These are phyloP conservation scores for Syrmaticus mikado DNA, from an alignment of 2,113 vertebrate species.

Conservation along the genomic window DNA sequence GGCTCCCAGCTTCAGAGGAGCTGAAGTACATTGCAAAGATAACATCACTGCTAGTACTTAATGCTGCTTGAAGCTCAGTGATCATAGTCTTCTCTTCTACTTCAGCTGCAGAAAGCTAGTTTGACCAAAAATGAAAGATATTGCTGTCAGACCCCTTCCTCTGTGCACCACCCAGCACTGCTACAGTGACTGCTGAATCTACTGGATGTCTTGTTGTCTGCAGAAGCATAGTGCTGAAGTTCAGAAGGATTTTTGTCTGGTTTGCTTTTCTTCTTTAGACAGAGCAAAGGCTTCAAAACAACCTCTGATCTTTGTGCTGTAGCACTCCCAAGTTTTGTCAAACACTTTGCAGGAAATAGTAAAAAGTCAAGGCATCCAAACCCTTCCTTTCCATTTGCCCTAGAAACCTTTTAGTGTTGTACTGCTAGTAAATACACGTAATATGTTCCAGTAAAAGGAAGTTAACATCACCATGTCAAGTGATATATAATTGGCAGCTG, in stretches of 20 bases:
- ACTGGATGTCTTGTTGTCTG: not conserved
- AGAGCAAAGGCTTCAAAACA: not conserved
- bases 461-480: not conserved
- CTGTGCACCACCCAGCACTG: not conserved
- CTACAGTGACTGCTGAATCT: not conserved
- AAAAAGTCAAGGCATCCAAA: not conserved
- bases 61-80: not conserved
- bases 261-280: not conserved
- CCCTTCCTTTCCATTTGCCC: not conserved
- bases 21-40: not conserved
- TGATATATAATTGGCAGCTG: not conserved
- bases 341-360: not conserved
- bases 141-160: not conserved
- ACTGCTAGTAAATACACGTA: not conserved
- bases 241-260: not conserved
- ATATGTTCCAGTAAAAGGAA: constrained; percentile 13
- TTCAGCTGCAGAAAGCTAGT: not conserved
- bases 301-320: not conserved
- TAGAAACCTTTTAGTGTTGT: not conserved
- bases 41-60: not conserved
- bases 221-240: not conserved
- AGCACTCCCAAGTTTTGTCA: not conserved
- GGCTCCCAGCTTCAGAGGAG: not conserved
- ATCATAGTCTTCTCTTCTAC: not conserved
- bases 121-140: not conserved